phyloP scores from a whole-genome alignment of 64 coral and sea anemone species.

The Porites australiensis region DNA sequence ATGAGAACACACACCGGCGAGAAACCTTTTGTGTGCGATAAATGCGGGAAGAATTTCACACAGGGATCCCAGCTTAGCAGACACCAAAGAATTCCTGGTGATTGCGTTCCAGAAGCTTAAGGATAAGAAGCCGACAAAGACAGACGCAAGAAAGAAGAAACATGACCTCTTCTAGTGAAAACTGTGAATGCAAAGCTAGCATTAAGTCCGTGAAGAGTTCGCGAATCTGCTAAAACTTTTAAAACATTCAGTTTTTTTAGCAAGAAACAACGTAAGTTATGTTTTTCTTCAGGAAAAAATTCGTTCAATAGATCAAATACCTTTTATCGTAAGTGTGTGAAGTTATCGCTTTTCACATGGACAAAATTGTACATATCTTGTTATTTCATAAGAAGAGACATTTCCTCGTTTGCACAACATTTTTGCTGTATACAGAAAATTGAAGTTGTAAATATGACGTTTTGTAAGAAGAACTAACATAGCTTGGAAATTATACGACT shows the following conservation, averaged over 20 bases:
- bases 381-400: too few relatives aligned
- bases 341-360: too few relatives aligned
- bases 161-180: too few relatives aligned
- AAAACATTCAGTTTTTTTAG: too few relatives aligned
- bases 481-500: neutral
- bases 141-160: neutral
- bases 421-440: neutral
- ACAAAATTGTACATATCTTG: slow-evolving; percentile 4
- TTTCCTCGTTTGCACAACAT: too few relatives aligned
- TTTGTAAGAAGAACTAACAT: neutral
- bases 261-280: too few relatives aligned
- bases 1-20: slow-evolving; percentile 72
- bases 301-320: too few relatives aligned
- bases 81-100: slow-evolving; percentile 58
- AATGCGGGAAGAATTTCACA: slow-evolving; percentile 62
- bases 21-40: slow-evolving; percentile 61
- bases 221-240: too few relatives aligned
- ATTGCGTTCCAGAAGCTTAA: neutral
- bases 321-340: too few relatives aligned
- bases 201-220: neutral
- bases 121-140: neutral
- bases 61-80: slow-evolving; percentile 64
- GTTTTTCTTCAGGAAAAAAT: too few relatives aligned
- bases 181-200: neutral
- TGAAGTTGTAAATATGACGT: slow-evolving; percentile 11